Evolutionary conservation across 2,113 vertebrate genomes (phyloP).

Genomic region (Cnemophilus loriae): DNA sequence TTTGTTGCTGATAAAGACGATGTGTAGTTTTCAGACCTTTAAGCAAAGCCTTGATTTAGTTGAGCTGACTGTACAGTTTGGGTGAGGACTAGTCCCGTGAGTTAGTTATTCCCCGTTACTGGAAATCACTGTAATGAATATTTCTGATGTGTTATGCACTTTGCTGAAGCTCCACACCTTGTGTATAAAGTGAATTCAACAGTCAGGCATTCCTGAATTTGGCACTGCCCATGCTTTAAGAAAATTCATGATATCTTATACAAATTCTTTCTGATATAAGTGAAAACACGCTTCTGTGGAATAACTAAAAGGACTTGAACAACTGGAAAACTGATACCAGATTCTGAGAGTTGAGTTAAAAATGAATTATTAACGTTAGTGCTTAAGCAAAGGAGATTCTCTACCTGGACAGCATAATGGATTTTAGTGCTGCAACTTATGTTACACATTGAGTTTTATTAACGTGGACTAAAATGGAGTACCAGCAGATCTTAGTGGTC

Average conservation of each 20-base stretch:
- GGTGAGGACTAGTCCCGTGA: neutral
- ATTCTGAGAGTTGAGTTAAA: neutral
- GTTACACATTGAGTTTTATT: neutral
- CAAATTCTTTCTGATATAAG: neutral
- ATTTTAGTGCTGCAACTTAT: neutral
- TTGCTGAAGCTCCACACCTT: neutral
- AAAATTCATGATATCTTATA: neutral
- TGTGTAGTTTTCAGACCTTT: neutral
- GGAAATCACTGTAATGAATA: neutral
- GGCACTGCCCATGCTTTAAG: neutral
- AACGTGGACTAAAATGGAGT: neutral
- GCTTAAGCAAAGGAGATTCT: neutral
- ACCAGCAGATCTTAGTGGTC: neutral
- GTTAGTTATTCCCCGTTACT: neutral
- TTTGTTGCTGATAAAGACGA: neutral
- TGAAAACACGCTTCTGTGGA: neutral
- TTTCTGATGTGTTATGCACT: rapidly evolving
- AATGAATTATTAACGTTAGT: neutral
- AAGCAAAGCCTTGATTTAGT: neutral
- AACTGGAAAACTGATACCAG: neutral
- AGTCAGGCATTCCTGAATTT: neutral
- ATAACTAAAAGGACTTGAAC: neutral
- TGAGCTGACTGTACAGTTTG: neutral
- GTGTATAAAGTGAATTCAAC: neutral
- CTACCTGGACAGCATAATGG: neutral